phyloP scores from a whole-genome alignment of 2,888 invertebrate genomes.

The Tethea ocularis region DNA sequence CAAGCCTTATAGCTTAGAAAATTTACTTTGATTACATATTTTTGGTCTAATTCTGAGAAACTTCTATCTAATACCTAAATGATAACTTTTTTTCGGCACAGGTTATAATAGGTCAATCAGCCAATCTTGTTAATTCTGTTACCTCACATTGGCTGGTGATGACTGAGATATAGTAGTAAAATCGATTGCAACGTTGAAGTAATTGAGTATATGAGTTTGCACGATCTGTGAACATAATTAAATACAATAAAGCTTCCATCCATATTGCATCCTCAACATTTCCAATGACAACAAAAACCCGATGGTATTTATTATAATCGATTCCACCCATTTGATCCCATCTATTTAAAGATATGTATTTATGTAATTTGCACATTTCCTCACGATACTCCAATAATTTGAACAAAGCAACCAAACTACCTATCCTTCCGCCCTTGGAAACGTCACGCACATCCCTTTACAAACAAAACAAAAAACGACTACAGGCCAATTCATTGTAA shows the following conservation, averaged over 20 bases:
- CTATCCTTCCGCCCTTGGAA: conserved; percentile 79
- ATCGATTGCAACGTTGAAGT: too few species aligned
- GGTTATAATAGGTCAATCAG: too few species aligned
- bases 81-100: too few species aligned
- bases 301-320: not conserved
- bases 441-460: conserved; percentile 77
- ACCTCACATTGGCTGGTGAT: too few species aligned
- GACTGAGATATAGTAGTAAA: too few species aligned
- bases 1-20: too few species aligned
- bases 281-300: not conserved
- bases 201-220: too few species aligned
- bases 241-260: not conserved
- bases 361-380: conserved; percentile 71
- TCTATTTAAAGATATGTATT: conserved; percentile 44
- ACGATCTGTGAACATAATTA: not conserved
- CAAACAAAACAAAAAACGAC: conserved; percentile 63
- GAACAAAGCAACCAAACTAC: conserved; percentile 68
- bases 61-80: too few species aligned
- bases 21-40: too few species aligned
- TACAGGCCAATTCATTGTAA: conserved; percentile 61
- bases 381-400: conserved; percentile 65
- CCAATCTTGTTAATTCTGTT: too few species aligned
- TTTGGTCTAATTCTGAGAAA: too few species aligned
- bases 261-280: not conserved
- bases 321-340: conserved; percentile 17